Conservation (phyloP, 1,140 invertebrate genomes). For the Bombus vancouverensis region DNA sequence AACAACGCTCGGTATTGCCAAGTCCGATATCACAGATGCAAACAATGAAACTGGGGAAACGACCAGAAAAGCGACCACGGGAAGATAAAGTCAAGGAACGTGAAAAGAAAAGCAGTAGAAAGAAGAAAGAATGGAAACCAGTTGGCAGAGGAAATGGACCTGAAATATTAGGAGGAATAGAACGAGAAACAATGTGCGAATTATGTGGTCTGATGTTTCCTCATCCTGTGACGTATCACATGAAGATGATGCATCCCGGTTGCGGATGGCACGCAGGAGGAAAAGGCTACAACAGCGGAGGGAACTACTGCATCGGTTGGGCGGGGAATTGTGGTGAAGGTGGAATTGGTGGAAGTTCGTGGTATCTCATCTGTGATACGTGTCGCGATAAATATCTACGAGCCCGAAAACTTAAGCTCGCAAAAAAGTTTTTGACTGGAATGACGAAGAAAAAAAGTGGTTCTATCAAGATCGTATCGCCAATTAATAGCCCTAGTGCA, state of each 20-base stretch:
- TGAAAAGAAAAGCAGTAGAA: conserved; percentile 83
- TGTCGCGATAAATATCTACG: conserved; percentile 93
- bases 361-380: conserved; percentile 95
- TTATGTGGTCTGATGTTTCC: conserved; percentile 91
- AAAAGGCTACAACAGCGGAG: conserved; percentile 93
- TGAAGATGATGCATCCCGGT: conserved; percentile 94
- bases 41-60: conserved; percentile 80
- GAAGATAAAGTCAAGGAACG: conserved; percentile 82
- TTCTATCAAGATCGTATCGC: conserved; percentile 72
- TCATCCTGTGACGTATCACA: conserved; percentile 94
- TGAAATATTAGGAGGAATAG: conserved; percentile 68
- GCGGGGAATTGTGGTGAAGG: conserved; percentile 94
- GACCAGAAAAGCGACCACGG: conserved; percentile 73
- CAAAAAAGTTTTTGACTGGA: conserved; percentile 70
- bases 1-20: conserved; percentile 83
- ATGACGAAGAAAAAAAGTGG: conserved; percentile 66
- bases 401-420: conserved; percentile 81
- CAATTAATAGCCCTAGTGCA: conserved; percentile 72
- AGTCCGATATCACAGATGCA: conserved; percentile 81
- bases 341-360: conserved; percentile 91
- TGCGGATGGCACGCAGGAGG: conserved; percentile 93
- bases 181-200: conserved; percentile 90
- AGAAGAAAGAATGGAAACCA: conserved; percentile 84
- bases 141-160: conserved; percentile 71
- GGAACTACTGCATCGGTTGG: conserved; percentile 93